phyloP scores from a whole-genome alignment of 1,140 invertebrate species.

The Zaprionus inermis region DNA sequence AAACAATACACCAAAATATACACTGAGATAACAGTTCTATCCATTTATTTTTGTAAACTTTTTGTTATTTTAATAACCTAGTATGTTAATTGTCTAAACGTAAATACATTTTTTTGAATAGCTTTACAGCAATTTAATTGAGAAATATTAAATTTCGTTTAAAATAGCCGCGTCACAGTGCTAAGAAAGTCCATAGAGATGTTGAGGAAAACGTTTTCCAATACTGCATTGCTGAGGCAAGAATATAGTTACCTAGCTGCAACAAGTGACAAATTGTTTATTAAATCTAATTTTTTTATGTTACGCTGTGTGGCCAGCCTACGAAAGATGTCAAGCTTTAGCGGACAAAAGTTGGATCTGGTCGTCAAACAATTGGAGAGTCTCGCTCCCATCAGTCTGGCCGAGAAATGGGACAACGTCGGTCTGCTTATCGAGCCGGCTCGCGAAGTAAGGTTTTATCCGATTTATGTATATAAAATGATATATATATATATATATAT shows the following conservation, averaged over 20 bases:
- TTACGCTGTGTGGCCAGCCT: slow-evolving; percentile 24
- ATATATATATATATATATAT: neutral
- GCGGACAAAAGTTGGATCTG: slow-evolving; percentile 85
- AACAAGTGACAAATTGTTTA: neutral
- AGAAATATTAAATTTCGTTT: neutral
- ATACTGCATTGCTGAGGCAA: slow-evolving; percentile 1
- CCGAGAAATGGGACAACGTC: slow-evolving; percentile 98
- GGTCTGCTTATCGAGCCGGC: slow-evolving; percentile 94
- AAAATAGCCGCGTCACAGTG: neutral
- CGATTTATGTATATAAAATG: neutral
- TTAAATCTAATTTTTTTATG: slow-evolving; percentile 13
- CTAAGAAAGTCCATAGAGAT: neutral
- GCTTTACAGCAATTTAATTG: neutral
- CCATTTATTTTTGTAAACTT: no score
- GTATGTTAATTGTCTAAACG: neutral
- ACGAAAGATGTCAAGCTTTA: slow-evolving; percentile 51
- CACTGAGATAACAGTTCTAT: neutral
- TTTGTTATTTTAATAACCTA: no score
- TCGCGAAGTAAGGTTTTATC: slow-evolving; percentile 51
- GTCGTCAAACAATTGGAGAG: slow-evolving; percentile 88
- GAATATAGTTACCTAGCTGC: neutral
- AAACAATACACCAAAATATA: no score
- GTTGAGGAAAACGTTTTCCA: neutral
- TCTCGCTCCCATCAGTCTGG: slow-evolving; percentile 89
- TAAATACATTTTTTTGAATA: neutral